These are phyloP conservation scores for Xenopus laevis DNA, from an alignment of 2,113 vertebrate species.

Conservation along the genomic window DNA sequence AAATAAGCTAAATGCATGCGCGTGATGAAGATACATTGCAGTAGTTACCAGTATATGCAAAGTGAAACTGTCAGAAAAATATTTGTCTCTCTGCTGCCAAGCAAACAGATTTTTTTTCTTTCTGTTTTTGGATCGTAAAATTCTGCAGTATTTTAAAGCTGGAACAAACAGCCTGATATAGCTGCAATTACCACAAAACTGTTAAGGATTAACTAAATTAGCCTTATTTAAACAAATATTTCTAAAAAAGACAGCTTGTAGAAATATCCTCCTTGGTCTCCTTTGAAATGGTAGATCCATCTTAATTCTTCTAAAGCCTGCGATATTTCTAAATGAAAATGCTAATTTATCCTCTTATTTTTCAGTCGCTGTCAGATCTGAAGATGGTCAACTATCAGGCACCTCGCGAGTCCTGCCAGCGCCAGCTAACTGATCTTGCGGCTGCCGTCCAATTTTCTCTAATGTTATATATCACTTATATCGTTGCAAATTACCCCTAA, in stretches of 20 bases:
- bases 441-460: conserved; percentile 21
- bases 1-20: conserved; percentile 61
- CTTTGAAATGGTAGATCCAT: conserved; percentile 57
- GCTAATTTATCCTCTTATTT: conserved; percentile 50
- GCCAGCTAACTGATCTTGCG: conserved; percentile 23
- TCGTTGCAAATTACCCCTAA: conserved; percentile 22
- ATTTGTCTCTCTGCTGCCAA: conserved; percentile 60
- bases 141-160: conserved; percentile 56
- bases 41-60: conserved; percentile 42
- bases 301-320: conserved; percentile 54
- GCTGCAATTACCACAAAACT: conserved; percentile 54
- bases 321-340: conserved; percentile 60
- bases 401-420: conserved; percentile 15
- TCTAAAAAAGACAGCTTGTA: conserved; percentile 58
- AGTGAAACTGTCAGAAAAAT: conserved; percentile 55
- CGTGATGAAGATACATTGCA: conserved; percentile 55
- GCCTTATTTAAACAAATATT: conserved; percentile 59
- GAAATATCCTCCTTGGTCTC: conserved; percentile 51
- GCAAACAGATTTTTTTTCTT: conserved; percentile 39
- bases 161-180: conserved; percentile 58
- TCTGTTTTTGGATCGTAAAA: conserved; percentile 33
- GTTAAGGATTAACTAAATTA: conserved; percentile 54
- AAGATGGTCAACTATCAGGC: conserved; percentile 37
- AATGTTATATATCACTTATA: conserved; percentile 36
- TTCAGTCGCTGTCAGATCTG: conserved; percentile 57